These are phyloP conservation scores for Dasysyrphus albostriatus DNA, from an alignment of 2,888 invertebrate species.

Conservation along the genomic window DNA sequence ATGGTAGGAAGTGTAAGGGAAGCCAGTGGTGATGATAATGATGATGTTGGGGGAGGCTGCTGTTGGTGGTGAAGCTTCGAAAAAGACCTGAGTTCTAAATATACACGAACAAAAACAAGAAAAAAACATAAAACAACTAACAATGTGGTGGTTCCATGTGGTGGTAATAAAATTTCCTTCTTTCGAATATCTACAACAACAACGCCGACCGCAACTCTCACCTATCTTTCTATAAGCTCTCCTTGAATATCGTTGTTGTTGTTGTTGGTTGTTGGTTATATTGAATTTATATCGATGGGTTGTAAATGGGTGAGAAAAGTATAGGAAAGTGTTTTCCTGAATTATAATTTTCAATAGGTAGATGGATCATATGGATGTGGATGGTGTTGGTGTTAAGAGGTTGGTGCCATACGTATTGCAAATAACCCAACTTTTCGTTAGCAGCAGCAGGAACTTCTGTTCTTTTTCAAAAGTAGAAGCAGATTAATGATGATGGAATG, in stretches of 20 bases:
- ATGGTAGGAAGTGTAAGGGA: not conserved
- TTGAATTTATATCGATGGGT: slow-evolving; percentile 54
- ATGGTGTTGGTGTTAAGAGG: slow-evolving; percentile 16
- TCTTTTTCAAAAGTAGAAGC: slow-evolving; percentile 27
- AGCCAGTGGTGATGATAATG: slow-evolving; percentile 5
- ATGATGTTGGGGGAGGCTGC: slow-evolving; percentile 15
- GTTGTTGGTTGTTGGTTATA: not conserved
- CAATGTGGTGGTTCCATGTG: slow-evolving; percentile 65
- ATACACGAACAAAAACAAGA: slow-evolving; percentile 19
- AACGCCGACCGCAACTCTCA: slow-evolving; percentile 18
- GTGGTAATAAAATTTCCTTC: slow-evolving; percentile 66
- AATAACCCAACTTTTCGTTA: not conserved
- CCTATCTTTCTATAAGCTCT: slow-evolving; percentile 12
- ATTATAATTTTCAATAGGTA: slow-evolving; percentile 37
- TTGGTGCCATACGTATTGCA: slow-evolving; percentile 30
- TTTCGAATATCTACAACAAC: slow-evolving; percentile 19
- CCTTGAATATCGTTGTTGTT: slow-evolving; percentile 10
- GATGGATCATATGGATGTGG: slow-evolving; percentile 14
- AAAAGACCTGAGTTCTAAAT: slow-evolving; percentile 62
- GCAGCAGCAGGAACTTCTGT: slow-evolving; percentile 22
- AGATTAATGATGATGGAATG: slow-evolving; percentile 62
- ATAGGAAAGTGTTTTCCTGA: slow-evolving; percentile 55
- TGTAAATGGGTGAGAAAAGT: not conserved
- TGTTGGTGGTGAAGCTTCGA: slow-evolving; percentile 22
- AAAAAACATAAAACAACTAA: slow-evolving; percentile 27